Base-by-base conservation (phyloP, 2,113 vertebrate genomes). In the Etia nguti region DNA sequence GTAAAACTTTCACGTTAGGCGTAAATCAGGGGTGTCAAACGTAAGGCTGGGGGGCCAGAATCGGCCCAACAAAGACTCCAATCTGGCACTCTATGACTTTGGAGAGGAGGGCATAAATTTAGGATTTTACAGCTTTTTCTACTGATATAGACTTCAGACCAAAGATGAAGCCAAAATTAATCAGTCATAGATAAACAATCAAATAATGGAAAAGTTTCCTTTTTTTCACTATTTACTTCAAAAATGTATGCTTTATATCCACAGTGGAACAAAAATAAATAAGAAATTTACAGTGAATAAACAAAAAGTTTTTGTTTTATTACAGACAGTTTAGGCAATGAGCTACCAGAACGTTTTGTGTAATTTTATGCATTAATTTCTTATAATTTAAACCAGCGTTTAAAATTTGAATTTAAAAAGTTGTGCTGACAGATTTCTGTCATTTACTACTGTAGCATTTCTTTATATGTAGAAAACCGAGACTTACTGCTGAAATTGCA, bases 201-300 rank as follows among this genome's bases (percentile, higher is more conserved):
- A 38, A 65, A 22, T 65, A 34, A 38, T 65, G 34, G 20, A 65
- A 0, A 65, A 65, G 20, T 38, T 38, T 65, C 34, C 8, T 34
- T 65, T 65, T 38, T 65, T 65, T 65, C 20, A 65, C 60, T 65
- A 65, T 38, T 13, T 22, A 65, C 34, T 65, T 38, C 34, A 65
- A 38, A 65, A 65, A 65, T 65, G 60, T 65, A 38, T 38, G 60
- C 20, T 65, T 38, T 13, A 65, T 1, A 2, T 13, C 20, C 20
- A 0, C 60, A 65, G 34, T 38, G 60, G 31, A 0, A 0, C 1
- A 60, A 65, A 65, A 68, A 8, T 13, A 3, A 38, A 38, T 68
- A 2, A 22, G 60, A 68, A 68, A 13, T 38, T 38, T 68, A 22
- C 38, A 22, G 20, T 38, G 20, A 38, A 38, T 68, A 22, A 68